A percentile compares a stretch with the other conserved stretches of the same genome.
Conservation (phyloP, 1,140 invertebrate genomes). For the Centruroides sculpturatus region DNA sequence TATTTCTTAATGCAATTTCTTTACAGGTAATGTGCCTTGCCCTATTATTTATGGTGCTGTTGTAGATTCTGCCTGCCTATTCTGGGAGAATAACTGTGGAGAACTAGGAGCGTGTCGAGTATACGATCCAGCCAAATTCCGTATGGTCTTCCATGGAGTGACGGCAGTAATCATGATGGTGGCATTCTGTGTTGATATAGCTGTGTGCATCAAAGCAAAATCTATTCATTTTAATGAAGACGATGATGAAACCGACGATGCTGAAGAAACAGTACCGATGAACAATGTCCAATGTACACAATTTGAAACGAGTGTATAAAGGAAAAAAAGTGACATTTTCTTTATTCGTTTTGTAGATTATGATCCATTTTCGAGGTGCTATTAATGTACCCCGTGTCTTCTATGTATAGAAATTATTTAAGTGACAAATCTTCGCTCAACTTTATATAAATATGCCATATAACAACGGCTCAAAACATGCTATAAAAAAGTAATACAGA, state of each 20-base stretch:
- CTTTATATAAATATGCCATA: no score
- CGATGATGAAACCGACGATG: neutral
- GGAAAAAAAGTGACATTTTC: no score
- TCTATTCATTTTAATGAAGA: conserved; percentile 50
- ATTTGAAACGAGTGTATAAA: conserved; percentile 10
- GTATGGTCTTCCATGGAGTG: conserved; percentile 75
- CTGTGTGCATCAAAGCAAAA: conserved; percentile 66
- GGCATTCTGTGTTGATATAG: conserved; percentile 63
- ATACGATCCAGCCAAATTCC: conserved; percentile 66
- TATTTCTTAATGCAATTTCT: neutral
- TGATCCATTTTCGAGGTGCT: no score
- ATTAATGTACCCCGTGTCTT: no score
- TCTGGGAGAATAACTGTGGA: conserved; percentile 69
- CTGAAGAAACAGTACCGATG: conserved; percentile 12
- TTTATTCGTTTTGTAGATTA: no score
- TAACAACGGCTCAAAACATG: no score
- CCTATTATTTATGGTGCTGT: conserved; percentile 82
- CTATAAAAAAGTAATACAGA: no score
- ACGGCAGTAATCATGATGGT: conserved; percentile 62
- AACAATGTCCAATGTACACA: conserved; percentile 1
- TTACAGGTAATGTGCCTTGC: conserved; percentile 68
- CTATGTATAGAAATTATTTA: no score
- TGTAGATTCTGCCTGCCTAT: conserved; percentile 75
- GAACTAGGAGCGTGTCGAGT: conserved; percentile 63
- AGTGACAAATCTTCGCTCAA: no score